Conservation (phyloP, 2,113 vertebrate genomes). For the Oryzias woworae region DNA sequence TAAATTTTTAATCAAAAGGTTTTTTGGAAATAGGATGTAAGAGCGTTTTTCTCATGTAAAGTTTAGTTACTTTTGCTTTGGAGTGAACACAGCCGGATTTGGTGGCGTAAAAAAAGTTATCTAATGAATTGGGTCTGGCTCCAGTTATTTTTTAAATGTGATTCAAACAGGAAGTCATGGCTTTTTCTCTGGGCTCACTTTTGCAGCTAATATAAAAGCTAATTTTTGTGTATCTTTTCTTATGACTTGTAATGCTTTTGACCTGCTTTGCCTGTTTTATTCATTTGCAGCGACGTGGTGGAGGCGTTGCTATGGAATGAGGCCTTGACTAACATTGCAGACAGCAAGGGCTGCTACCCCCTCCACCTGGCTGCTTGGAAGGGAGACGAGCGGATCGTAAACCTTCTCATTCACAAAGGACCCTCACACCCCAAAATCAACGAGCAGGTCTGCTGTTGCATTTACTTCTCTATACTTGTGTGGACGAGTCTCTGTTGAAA, state of each 20-base stretch:
- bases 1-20: too few species aligned
- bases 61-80: too few species aligned
- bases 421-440: constrained; percentile 95
- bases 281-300: constrained; percentile 86
- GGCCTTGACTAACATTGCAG: constrained; percentile 93
- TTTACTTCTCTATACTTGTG: neutral
- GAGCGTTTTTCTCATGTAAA: too few species aligned
- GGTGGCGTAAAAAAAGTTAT: too few species aligned
- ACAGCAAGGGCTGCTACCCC: constrained; percentile 97
- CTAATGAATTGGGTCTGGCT: too few species aligned
- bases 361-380: constrained; percentile 98
- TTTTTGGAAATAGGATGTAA: too few species aligned
- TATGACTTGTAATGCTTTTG: constrained; percentile 12
- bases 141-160: too few species aligned
- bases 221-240: constrained; percentile 28
- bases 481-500: neutral
- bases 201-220: too few species aligned
- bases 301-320: constrained; percentile 93
- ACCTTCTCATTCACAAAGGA: constrained; percentile 93
- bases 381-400: constrained; percentile 93
- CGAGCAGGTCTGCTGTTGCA: constrained; percentile 85
- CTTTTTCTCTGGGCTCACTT: too few species aligned
- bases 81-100: too few species aligned
- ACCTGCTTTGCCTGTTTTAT: constrained; percentile 1
- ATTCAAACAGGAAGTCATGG: too few species aligned